A percentile compares a stretch with the other conserved stretches of the same genome.
phyloP scores from a whole-genome alignment of 2,797 vertebrate species.

The Prunella strophiata region DNA sequence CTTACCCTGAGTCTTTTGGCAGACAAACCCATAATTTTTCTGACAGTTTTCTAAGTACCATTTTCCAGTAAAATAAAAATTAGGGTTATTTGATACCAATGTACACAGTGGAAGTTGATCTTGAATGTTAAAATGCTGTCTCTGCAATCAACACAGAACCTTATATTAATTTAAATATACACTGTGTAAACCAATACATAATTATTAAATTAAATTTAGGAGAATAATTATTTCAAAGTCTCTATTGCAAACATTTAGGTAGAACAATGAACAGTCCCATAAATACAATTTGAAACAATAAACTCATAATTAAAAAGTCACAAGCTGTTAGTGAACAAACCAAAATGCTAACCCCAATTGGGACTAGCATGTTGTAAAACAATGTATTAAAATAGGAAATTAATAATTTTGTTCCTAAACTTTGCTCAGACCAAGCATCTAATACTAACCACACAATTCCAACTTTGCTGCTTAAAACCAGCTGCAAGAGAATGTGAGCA shows the following conservation, averaged over 20 bases:
- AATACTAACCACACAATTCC: not conserved
- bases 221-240: not conserved
- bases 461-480: not conserved
- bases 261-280: not conserved
- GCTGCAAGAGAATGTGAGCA: not conserved
- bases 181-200: not conserved
- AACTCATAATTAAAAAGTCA: not conserved
- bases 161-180: not conserved
- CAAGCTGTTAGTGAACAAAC: not conserved
- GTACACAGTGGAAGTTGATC: slow-evolving; percentile 79
- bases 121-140: slow-evolving; percentile 51
- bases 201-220: not conserved
- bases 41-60: slow-evolving; percentile 92
- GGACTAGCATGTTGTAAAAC: not conserved
- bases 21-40: slow-evolving; percentile 89
- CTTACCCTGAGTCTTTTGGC: slow-evolving; percentile 90
- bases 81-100: slow-evolving; percentile 88
- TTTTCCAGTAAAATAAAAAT: slow-evolving; percentile 90
- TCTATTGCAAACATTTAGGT: not conserved
- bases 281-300: not conserved
- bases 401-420: not conserved
- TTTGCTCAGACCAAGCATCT: not conserved
- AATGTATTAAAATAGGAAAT: not conserved
- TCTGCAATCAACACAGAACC: slow-evolving; percentile 64
- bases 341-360: not conserved